Percentiles rank a stretch among this genome's conserved stretches.
phyloP scores from a whole-genome alignment of 2,888 invertebrate species.

The Ernsta delagoae region DNA sequence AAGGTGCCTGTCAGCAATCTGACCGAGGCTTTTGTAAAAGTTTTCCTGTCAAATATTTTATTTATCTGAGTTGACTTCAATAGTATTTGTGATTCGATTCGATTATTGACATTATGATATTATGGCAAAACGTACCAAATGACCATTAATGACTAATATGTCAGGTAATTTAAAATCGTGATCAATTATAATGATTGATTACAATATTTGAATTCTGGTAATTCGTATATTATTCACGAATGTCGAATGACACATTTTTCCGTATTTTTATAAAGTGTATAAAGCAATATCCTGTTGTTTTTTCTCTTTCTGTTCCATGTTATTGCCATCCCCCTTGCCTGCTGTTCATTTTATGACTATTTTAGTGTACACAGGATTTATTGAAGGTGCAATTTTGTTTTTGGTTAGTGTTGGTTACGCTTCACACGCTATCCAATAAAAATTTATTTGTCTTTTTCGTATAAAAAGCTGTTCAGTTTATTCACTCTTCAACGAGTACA shows the following conservation, averaged over 20 bases:
- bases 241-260: not conserved
- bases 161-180: too few species aligned
- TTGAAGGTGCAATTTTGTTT: conserved; percentile 11
- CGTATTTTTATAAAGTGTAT: not conserved
- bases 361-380: conserved; percentile 12
- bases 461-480: not conserved
- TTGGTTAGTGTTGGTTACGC: conserved; percentile 1
- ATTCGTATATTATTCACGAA: too few species aligned
- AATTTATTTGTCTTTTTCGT: conserved; percentile 2
- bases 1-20: not conserved
- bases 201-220: too few species aligned
- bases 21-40: not conserved
- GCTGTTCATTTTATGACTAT: conserved; percentile 11
- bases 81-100: too few species aligned
- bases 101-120: too few species aligned
- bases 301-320: not conserved
- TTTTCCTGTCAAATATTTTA: too few species aligned
- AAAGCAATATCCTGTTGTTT: not conserved
- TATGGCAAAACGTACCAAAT: too few species aligned
- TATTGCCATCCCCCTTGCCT: conserved; percentile 11
- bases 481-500: too few species aligned
- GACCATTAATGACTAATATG: too few species aligned
- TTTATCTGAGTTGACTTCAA: too few species aligned
- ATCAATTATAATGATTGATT: too few species aligned
- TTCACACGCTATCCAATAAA: conserved; percentile 3